phyloP scores from a whole-genome alignment of 2,888 invertebrate species.

The Amphipoea lucens region DNA sequence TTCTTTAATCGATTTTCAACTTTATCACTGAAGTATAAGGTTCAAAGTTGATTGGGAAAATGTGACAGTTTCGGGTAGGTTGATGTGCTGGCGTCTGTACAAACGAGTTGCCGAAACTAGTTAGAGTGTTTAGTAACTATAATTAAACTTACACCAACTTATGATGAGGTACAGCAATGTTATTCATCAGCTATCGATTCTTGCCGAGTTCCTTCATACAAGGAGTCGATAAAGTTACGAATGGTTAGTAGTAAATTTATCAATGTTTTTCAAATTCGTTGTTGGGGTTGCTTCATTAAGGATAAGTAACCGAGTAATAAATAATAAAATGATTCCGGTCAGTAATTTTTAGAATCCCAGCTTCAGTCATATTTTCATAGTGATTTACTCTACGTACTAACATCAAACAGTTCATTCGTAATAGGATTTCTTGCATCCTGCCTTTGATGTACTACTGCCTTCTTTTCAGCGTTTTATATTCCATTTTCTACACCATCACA shows the following conservation, averaged over 20 bases:
- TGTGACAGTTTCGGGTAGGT: too few relatives aligned
- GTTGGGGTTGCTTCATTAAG: background rate
- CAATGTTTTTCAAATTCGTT: background rate
- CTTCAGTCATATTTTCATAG: constrained; percentile 12
- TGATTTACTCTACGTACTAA: constrained; percentile 55
- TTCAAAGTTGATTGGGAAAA: too few relatives aligned
- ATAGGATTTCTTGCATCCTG: constrained; percentile 66
- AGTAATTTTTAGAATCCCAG: background rate
- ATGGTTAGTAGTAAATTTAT: background rate
- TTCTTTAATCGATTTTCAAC: too few relatives aligned
- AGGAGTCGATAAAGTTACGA: background rate
- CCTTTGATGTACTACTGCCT: constrained; percentile 65
- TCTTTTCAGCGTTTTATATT: constrained; percentile 59
- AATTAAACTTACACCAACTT: constrained; percentile 81
- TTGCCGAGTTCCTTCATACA: background rate
- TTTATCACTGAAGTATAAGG: too few relatives aligned
- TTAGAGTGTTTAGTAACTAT: constrained; percentile 81
- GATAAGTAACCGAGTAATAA: background rate
- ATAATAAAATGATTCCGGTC: background rate
- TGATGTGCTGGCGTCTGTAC: too few relatives aligned
- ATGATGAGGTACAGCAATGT: constrained; percentile 73
- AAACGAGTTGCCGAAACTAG: constrained; percentile 84
- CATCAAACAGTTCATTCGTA: constrained; percentile 66
- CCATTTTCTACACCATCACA: constrained; percentile 45
- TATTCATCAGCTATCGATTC: constrained; percentile 59